phyloP scores from a whole-genome alignment of 2,797 vertebrate species.

The Sebastolobus alascanus region DNA sequence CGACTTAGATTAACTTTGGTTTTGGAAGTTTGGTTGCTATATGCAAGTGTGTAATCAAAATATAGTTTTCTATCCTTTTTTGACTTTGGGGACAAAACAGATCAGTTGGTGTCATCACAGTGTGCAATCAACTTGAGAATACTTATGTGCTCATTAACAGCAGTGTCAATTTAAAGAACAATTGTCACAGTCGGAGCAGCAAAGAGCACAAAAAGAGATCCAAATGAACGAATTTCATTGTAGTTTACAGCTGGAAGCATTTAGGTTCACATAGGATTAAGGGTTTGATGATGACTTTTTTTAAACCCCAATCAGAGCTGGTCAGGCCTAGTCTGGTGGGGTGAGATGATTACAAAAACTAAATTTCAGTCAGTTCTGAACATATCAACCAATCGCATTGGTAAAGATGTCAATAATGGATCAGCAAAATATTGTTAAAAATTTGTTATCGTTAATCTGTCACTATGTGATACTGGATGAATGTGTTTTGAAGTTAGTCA shows the following conservation, averaged over 20 bases:
- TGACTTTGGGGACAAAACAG: background rate
- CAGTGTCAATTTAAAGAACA: slow-evolving; percentile 18
- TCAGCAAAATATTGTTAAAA: background rate
- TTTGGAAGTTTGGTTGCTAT: background rate
- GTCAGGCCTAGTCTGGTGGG: background rate
- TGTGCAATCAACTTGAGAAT: background rate
- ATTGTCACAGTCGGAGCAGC: slow-evolving; percentile 11
- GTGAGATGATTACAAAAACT: background rate
- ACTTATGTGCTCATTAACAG: slow-evolving; percentile 13
- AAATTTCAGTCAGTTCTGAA: background rate
- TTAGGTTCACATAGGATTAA: background rate
- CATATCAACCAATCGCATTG: background rate
- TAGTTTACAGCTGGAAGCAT: slow-evolving; percentile 3
- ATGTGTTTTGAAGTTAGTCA: background rate
- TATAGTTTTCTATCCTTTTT: background rate
- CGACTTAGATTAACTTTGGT: background rate
- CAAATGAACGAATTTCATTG: background rate
- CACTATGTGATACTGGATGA: background rate
- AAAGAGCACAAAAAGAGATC: background rate
- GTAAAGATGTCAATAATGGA: background rate
- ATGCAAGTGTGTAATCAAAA: background rate
- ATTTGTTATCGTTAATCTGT: background rate
- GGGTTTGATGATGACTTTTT: background rate
- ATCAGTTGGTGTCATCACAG: slow-evolving; percentile 5
- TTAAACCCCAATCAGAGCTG: background rate